Conservation (phyloP, 2,113 vertebrate genomes). For the Lepus timidus region DNA sequence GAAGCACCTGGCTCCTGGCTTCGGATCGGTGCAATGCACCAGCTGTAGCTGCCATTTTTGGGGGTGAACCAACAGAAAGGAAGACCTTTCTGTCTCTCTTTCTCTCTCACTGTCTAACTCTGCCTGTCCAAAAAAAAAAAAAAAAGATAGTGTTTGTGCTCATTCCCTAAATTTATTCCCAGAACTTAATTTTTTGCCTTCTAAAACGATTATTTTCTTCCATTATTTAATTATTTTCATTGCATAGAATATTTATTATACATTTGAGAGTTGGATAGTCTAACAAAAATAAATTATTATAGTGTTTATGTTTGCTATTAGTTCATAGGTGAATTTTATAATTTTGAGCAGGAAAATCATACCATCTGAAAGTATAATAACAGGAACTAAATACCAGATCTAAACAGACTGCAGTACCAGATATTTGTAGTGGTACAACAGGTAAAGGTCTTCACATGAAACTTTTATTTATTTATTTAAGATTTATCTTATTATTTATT, state of each 20-base stretch:
- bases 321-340: background rate
- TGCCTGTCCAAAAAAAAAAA: too few relatives aligned
- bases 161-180: background rate
- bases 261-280: background rate
- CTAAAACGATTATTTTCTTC: background rate
- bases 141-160: background rate
- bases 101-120: too few relatives aligned
- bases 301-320: background rate
- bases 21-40: too few relatives aligned
- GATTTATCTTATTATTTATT: too few relatives aligned
- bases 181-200: background rate
- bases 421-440: rapidly evolving
- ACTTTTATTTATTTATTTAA: too few relatives aligned
- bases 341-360: background rate
- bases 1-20: too few relatives aligned
- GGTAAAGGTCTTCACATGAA: background rate
- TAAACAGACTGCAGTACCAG: rapidly evolving
- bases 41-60: too few relatives aligned
- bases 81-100: too few relatives aligned
- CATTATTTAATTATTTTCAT: background rate
- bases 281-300: conserved; percentile 9
- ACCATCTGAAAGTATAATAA: background rate
- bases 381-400: background rate
- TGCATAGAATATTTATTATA: background rate
- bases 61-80: too few relatives aligned